Evolutionary conservation across 2,113 vertebrate species (phyloP).

Genomic region (Eptesicus fuscus): DNA sequence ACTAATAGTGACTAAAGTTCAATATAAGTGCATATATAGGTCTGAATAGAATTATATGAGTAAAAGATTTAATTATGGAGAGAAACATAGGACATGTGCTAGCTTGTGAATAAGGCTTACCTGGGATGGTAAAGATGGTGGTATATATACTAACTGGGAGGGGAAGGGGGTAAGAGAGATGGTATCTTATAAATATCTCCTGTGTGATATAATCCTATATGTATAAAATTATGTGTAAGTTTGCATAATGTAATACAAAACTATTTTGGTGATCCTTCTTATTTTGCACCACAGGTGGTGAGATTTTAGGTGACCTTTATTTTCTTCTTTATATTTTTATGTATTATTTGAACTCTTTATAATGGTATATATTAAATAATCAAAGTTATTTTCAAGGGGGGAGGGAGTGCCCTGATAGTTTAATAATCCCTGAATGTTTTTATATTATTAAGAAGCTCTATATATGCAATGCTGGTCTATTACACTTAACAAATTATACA

Average conservation of each 20-base stretch:
- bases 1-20: neutral
- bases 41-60: neutral
- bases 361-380: neutral
- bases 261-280: neutral
- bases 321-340: neutral
- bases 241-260: neutral
- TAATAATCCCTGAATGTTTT: neutral
- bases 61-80: neutral
- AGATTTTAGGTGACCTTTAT: neutral
- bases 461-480: neutral
- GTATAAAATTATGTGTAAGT: neutral
- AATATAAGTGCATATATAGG: neutral
- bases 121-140: neutral
- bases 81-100: neutral
- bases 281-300: neutral
- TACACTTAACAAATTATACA: neutral
- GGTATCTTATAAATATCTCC: neutral
- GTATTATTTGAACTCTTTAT: neutral
- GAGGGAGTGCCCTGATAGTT: neutral
- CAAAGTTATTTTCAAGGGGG: neutral
- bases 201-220: neutral
- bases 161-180: neutral
- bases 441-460: neutral
- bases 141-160: neutral
- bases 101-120: neutral